phyloP scores from a whole-genome alignment of 2,113 vertebrate genomes.

The Chamaea fasciata region DNA sequence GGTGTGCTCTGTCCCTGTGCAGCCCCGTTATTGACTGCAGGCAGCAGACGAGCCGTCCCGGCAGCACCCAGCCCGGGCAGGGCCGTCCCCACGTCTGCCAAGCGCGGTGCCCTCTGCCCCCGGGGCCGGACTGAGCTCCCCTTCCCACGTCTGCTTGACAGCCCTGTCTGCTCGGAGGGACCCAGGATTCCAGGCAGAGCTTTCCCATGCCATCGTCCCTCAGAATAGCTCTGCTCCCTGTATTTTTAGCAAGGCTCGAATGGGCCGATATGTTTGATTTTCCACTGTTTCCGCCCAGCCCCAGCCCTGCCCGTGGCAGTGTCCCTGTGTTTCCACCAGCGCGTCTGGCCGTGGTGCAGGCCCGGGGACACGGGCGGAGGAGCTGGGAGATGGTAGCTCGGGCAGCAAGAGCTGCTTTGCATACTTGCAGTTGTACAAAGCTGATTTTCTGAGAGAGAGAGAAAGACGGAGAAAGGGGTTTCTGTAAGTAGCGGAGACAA shows the following conservation, averaged over 20 bases:
- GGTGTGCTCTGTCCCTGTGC: fast-evolving
- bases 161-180: conserved; percentile 69
- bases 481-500: conserved; percentile 82
- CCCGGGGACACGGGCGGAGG: neutral
- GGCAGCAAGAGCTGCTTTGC: conserved; percentile 69
- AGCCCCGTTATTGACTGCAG: fast-evolving
- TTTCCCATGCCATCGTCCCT: conserved; percentile 96
- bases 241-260: conserved; percentile 94
- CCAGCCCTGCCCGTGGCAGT: conserved; percentile 75
- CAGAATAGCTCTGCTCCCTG: conserved; percentile 83
- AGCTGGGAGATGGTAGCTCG: conserved; percentile 70
- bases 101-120: conserved; percentile 19
- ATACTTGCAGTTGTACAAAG: conserved; percentile 77
- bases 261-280: conserved; percentile 94
- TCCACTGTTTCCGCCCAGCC: conserved; percentile 87
- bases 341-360: neutral
- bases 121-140: neutral
- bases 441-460: conserved; percentile 68
- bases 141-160: conserved; percentile 77
- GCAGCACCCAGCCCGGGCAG: neutral
- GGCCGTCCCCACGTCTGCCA: neutral
- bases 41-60: neutral
- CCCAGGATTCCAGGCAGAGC: conserved; percentile 78
- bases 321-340: conserved; percentile 39
- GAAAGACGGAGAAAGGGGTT: conserved; percentile 76